A percentile compares a stretch with the other conserved stretches of the same genome.
phyloP scores from a whole-genome alignment of 2,797 vertebrate species.

The Eidolon dupreanum region DNA sequence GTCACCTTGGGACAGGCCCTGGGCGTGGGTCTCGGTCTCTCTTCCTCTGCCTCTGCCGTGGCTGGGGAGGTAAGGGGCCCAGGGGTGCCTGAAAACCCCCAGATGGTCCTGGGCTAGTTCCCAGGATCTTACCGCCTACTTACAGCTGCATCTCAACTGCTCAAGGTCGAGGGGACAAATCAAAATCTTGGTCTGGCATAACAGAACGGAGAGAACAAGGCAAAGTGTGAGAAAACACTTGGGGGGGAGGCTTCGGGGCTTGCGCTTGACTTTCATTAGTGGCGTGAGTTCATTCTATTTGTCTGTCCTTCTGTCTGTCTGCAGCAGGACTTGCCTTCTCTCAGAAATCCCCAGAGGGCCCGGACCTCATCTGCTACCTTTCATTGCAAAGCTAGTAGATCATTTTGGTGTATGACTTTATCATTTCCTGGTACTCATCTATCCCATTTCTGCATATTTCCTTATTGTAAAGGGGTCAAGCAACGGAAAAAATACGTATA shows the following conservation, averaged over 20 bases:
- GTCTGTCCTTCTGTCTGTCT: constrained; percentile 41
- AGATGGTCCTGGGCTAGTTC: not conserved
- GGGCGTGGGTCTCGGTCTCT: not conserved
- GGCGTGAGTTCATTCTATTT: not conserved
- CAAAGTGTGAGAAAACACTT: accelerated
- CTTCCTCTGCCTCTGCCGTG: not conserved
- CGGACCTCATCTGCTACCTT: not conserved
- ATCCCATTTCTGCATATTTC: not conserved
- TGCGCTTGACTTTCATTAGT: not conserved
- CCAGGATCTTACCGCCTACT: not conserved
- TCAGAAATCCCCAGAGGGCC: not conserved
- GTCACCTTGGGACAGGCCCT: constrained; percentile 37
- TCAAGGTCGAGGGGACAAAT: constrained; percentile 76
- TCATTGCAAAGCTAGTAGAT: not conserved
- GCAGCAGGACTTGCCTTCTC: not conserved
- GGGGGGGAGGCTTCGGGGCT: not conserved
- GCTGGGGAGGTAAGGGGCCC: not conserved
- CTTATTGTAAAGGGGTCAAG: not conserved
- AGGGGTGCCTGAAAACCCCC: not conserved
- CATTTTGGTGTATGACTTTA: not conserved
- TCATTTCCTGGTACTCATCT: not conserved
- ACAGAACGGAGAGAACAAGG: not conserved
- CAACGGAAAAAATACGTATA: not conserved
- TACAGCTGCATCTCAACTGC: not conserved
- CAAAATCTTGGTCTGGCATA: not conserved